Evolutionary conservation across 2,888 invertebrate species (phyloP).

Genomic region (Odontomyia ornata): DNA sequence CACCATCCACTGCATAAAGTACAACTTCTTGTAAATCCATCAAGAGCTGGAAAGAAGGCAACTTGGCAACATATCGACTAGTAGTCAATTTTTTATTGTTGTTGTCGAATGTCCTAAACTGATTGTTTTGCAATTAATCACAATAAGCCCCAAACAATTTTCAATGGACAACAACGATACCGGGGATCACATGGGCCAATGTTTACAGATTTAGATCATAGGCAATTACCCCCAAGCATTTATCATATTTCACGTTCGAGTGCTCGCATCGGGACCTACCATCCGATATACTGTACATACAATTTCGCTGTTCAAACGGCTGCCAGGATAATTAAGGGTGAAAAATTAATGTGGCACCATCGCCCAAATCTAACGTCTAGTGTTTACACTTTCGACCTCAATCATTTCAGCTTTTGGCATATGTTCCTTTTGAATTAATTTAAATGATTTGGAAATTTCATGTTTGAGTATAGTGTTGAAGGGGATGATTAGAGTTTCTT

Average conservation of each 20-base stretch:
- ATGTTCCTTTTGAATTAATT: background rate
- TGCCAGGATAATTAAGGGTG: conserved; percentile 40
- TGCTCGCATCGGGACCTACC: background rate
- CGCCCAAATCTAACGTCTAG: background rate
- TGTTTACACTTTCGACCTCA: conserved; percentile 12
- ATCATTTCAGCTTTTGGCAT: background rate
- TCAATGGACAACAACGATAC: background rate
- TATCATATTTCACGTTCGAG: conserved; percentile 36
- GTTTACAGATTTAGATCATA: conserved; percentile 42
- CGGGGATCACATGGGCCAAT: conserved; percentile 17
- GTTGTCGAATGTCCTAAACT: conserved; percentile 23
- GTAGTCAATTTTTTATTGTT: conserved; percentile 22
- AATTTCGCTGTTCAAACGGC: background rate
- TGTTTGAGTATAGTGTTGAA: too few species aligned
- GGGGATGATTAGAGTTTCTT: too few species aligned
- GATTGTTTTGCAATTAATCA: conserved; percentile 39
- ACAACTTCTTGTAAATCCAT: too few species aligned
- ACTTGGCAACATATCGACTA: conserved; percentile 16
- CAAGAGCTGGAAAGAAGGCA: too few species aligned
- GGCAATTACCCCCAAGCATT: conserved; percentile 37
- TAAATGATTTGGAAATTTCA: background rate
- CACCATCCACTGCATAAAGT: too few species aligned
- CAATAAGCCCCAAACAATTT: conserved; percentile 11
- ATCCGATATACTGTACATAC: background rate
- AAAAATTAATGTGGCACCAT: conserved; percentile 31